Conservation (phyloP, 2,113 vertebrate genomes). For the Oceanodroma tethys region DNA sequence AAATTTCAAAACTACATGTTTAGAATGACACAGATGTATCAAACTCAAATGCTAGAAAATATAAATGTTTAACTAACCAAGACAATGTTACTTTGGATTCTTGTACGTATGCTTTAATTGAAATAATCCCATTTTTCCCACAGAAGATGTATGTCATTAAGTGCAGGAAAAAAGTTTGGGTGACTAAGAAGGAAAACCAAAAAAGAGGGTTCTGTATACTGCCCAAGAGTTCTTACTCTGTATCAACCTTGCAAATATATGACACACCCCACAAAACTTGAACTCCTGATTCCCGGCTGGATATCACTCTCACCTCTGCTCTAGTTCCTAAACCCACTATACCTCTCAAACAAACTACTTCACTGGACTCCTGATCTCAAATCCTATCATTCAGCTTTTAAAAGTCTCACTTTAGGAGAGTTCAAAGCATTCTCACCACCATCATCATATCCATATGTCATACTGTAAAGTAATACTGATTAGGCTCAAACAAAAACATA, state of each 20-base stretch:
- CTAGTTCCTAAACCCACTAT: not conserved
- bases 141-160: not conserved
- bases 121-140: not conserved
- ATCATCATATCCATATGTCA: accelerated
- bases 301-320: not conserved
- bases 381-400: not conserved
- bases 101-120: not conserved
- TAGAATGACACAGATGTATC: not conserved
- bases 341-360: not conserved
- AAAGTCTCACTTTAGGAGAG: not conserved
- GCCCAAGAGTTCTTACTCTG: not conserved
- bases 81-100: too few species aligned
- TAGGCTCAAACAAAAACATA: not conserved
- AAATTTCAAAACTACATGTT: not conserved
- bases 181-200: not conserved
- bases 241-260: accelerated
- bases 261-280: not conserved
- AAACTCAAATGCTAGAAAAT: not conserved
- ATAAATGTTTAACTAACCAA: not conserved
- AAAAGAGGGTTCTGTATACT: not conserved
- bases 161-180: not conserved
- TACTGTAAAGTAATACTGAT: not conserved
- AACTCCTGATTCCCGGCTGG: not conserved
- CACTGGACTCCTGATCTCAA: not conserved
- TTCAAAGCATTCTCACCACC: not conserved